Evolutionary conservation across 2,888 invertebrate species (phyloP), one percentile per base, ranked within the genome.

Genomic region (Alloplasta piceator): DNA sequence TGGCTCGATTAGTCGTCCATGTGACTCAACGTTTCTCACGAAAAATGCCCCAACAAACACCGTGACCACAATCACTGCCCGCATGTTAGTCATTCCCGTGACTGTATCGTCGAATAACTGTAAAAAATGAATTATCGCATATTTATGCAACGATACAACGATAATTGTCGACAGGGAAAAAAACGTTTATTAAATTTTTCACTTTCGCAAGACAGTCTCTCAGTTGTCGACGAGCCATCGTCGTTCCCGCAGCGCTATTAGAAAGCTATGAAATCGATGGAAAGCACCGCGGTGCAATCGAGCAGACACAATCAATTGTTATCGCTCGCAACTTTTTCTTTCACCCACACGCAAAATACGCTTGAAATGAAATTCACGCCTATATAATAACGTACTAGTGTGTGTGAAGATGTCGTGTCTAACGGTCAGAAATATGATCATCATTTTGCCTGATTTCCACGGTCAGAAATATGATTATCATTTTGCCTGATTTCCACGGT

Each of bases 1-100:
- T 0, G 98, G 98, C 90, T 98, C 97, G 77, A 97, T 95, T 78
- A 96, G 94, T 87, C 96, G 94, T 46, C 96, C 96, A 92, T 96
- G 96, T 10, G 94, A 94, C 82, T 91, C 92, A 61, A 93, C 94
- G 61, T 86, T 86, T 60, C 56, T 80, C 73, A 90, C 82, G 70
- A 88, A 74, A 61, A 86, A 81, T 26, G 83, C 77, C 39, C 76
- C 70, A 52, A 87, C 9, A 7, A 86, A 46, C 46, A 78, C 56
- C 16, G 84, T 55, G 55, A 78, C 70, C 70, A 87, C 12, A 14
- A 73, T 77, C 67, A 71, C 61, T 52, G 78, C 61, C 43, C 82
- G 78, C 88, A 86, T 83, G 46, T 50, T 64, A 26, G 38, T 26
- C 48, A 14, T n/a, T 38, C 50, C 14, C 48, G 36, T 43, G 50